Base-by-base conservation (phyloP, 2,888 invertebrate genomes). In the Agrochola macilenta region DNA sequence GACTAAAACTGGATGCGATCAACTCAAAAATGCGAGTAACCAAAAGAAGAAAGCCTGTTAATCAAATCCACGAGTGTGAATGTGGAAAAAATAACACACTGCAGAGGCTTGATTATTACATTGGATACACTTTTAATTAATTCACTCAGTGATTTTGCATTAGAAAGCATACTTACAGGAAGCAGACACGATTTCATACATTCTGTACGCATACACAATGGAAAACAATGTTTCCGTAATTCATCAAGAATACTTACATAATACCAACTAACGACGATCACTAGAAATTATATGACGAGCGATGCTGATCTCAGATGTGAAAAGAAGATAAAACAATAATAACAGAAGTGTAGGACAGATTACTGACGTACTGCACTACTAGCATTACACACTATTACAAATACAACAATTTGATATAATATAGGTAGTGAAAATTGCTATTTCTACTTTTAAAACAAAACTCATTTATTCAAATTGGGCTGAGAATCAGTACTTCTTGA, bases 171-270 rank as follows among this genome's bases (percentile, higher is more conserved):
- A 54, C 17, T n/a, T n/a, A n/a, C n/a, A n/a, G 43, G 23, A 69
- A 58, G 23, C 46, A 52, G 35, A 64, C 58, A 64, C 17, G 63
- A 17, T 46, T 60, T 58, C 39, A 81, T 69, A 26, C 54, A 75
- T 60, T 69, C 58, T 64, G 35, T 26, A 20, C 63, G 65, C 80
- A 54, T 54, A 23, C 39, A 11, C 64, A 35, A n/a, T 63, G 39
- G 39, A 79, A 65, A 52, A 58, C 63, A 57, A 74, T 81, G 69
- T 69, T 81, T 69, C 81, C 81, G 54, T 49, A 65, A 65, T 69
- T 66, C 7, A 74, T 57, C n/a, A 69, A 46, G 14, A 74, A 20
- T 7, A 20, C n/a, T 81, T 80, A 69, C 39, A 39, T 65, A 75
- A 80, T 7, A 60, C n/a, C 39, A 61, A 26, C 23, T 60, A 61